phyloP scores from a whole-genome alignment of 1,140 invertebrate species.

The Venturia canescens region DNA sequence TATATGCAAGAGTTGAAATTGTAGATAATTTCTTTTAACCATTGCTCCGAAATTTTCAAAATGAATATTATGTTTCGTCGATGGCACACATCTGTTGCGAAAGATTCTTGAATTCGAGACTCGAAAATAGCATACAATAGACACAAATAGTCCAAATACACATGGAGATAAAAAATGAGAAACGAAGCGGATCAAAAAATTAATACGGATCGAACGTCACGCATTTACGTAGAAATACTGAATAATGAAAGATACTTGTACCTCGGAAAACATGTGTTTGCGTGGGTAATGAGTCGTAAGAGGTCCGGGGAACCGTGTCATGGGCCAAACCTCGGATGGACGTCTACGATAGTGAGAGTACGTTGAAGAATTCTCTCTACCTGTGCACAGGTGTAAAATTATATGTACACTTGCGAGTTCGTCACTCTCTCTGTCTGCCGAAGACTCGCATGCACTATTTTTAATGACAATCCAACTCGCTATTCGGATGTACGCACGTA shows the following conservation, averaged over 20 bases:
- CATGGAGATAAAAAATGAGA: not conserved
- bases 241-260: not conserved
- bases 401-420: conserved; percentile 28
- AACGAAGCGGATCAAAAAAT: not conserved
- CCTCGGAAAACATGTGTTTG: not conserved
- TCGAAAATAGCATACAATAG: not conserved
- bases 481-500: not conserved
- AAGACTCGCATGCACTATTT: conserved; percentile 18
- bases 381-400: conserved; percentile 40
- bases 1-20: too few relatives aligned
- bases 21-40: too few relatives aligned
- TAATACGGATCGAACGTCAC: not conserved
- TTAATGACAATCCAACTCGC: conserved; percentile 24
- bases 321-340: conserved; percentile 38
- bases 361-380: not conserved
- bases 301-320: conserved; percentile 33
- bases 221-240: not conserved
- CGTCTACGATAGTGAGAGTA: not conserved
- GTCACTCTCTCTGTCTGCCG: conserved; percentile 34
- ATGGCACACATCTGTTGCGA: not conserved
- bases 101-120: not conserved
- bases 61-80: too few relatives aligned
- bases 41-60: too few relatives aligned
- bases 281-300: conserved; percentile 1
- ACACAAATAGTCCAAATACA: not conserved